These are phyloP conservation scores for Miichthys miiuy DNA, from an alignment of 2,797 vertebrate species.

Conservation along the genomic window DNA sequence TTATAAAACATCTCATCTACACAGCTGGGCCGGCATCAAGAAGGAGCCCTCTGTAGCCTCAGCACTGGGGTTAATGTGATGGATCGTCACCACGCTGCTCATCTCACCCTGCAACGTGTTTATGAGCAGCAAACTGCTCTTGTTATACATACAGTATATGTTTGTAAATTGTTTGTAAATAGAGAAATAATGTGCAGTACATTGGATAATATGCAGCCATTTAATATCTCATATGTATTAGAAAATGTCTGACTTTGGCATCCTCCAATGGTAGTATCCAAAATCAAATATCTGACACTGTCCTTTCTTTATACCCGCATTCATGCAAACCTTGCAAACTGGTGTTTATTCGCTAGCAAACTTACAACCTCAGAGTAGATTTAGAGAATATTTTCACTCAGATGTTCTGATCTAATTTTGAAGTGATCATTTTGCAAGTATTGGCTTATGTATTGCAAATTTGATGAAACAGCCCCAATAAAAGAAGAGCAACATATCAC, in stretches of 20 bases:
- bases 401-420: neutral
- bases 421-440: neutral
- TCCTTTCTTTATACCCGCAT: too few relatives aligned
- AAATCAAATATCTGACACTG: neutral
- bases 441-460: neutral
- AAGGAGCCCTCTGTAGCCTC: constrained; percentile 41
- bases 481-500: neutral
- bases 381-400: too few relatives aligned
- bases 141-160: neutral
- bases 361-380: too few relatives aligned
- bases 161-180: too few relatives aligned
- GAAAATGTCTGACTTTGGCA: neutral
- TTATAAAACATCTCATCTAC: constrained; percentile 81
- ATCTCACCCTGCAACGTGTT: constrained; percentile 5
- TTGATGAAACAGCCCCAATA: neutral
- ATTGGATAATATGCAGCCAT: neutral
- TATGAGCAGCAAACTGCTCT: neutral
- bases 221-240: too few relatives aligned
- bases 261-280: neutral
- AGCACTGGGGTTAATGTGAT: constrained; percentile 63
- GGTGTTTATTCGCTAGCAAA: neutral
- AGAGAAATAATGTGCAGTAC: too few relatives aligned
- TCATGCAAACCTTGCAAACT: too few relatives aligned
- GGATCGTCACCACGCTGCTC: constrained; percentile 32
- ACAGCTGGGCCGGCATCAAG: constrained; percentile 73